phyloP scores from a whole-genome alignment of 2,888 invertebrate genomes.

The Macaria liturata region DNA sequence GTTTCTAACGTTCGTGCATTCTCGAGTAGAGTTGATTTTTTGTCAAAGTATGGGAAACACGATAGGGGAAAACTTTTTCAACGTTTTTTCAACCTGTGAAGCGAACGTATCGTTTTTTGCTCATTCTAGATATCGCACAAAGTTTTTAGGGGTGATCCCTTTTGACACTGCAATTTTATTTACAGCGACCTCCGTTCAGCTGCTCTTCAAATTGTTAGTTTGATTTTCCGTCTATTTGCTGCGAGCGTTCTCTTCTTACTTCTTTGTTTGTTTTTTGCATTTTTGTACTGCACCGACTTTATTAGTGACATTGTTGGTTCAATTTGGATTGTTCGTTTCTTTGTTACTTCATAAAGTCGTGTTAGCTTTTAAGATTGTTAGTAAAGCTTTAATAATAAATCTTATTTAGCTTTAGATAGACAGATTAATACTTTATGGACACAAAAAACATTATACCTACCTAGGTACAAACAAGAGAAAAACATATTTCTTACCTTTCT shows the following conservation, averaged over 20 bases:
- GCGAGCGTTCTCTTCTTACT: constrained; percentile 6
- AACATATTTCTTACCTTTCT: too few species aligned
- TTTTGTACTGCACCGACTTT: constrained; percentile 7
- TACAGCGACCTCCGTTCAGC: constrained; percentile 36
- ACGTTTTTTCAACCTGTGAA: constrained; percentile 40
- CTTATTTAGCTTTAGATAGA: too few species aligned
- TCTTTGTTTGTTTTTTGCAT: constrained; percentile 4
- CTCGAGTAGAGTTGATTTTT: constrained; percentile 28
- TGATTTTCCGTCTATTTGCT: constrained; percentile 38
- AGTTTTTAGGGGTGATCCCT: constrained; percentile 49
- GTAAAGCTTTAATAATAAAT: too few species aligned
- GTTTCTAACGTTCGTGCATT: constrained; percentile 41
- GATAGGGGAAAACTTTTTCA: constrained; percentile 45
- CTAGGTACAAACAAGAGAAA: too few species aligned
- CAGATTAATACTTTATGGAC: too few species aligned
- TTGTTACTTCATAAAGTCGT: too few species aligned
- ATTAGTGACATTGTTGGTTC: not conserved
- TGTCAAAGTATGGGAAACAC: constrained; percentile 33
- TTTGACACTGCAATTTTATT: constrained; percentile 46
- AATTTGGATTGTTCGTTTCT: too few species aligned
- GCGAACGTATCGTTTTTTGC: constrained; percentile 44
- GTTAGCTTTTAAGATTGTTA: too few species aligned
- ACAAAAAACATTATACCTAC: too few species aligned
- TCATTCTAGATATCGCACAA: constrained; percentile 38
- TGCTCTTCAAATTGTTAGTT: constrained; percentile 39